Conservation (phyloP, 2,113 vertebrate genomes). For the Andinoacara biseriatus region DNA sequence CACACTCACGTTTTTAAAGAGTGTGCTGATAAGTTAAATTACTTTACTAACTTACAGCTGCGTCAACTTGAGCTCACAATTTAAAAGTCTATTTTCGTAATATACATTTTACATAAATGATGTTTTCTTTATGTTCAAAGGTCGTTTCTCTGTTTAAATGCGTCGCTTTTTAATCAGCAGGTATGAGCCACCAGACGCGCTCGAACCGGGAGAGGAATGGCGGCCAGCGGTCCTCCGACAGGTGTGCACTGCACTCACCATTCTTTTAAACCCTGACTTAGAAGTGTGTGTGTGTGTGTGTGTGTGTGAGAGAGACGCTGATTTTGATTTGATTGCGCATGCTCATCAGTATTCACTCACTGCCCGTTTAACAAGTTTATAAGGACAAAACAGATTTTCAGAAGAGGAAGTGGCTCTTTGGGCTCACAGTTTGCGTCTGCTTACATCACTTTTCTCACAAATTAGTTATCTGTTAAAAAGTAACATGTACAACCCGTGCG, state of each 20-base stretch:
- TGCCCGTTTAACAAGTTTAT: not conserved
- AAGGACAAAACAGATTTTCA: not conserved
- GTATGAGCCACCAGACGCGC: constrained; percentile 75
- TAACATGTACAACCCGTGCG: not conserved
- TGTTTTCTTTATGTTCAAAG: not conserved
- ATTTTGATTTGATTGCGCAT: not conserved
- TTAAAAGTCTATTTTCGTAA: not conserved
- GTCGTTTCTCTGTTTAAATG: not conserved
- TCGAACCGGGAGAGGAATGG: constrained; percentile 69
- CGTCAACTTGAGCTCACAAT: not conserved
- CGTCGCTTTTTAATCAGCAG: constrained; percentile 26
- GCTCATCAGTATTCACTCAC: not conserved
- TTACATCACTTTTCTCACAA: not conserved
- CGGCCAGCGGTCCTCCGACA: constrained; percentile 51
- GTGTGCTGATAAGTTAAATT: too few relatives aligned
- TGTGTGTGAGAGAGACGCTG: too few relatives aligned
- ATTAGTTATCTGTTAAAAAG: not conserved
- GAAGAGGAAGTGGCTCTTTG: not conserved
- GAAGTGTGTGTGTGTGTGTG: not conserved
- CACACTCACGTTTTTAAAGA: too few relatives aligned
- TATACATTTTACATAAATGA: not conserved
- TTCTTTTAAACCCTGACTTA: not conserved
- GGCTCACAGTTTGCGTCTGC: not conserved
- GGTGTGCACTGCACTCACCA: constrained; percentile 47
- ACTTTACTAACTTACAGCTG: not conserved